Conservation (phyloP, 2,797 vertebrate species). For the Spinus pinus region DNA sequence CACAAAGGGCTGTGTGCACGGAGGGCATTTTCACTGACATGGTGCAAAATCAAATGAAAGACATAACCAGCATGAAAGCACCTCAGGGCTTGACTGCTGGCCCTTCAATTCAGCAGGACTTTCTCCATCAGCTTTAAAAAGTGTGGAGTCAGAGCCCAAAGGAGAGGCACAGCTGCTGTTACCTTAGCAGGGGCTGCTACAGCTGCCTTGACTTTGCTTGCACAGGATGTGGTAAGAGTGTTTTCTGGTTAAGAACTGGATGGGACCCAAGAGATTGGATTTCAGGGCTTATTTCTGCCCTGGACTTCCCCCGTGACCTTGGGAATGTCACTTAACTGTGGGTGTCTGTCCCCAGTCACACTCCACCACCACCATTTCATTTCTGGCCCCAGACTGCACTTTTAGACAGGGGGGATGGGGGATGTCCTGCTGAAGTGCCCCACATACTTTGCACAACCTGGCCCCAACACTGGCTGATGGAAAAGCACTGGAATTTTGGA, state of each 20-base stretch:
- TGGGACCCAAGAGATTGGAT: neutral
- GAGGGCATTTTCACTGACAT: neutral
- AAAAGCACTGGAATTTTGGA: neutral
- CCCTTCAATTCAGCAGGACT: neutral
- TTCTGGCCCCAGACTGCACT: neutral
- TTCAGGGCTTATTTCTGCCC: neutral
- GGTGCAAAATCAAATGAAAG: neutral
- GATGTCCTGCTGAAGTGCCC: neutral
- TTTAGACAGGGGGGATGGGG: neutral
- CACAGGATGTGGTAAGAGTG: neutral
- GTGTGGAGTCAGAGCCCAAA: neutral
- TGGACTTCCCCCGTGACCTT: neutral
- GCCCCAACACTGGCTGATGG: accelerated
- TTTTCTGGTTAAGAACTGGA: neutral
- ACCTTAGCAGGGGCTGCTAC: neutral
- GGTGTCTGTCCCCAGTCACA: neutral
- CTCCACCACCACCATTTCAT: neutral
- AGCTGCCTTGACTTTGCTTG: neutral
- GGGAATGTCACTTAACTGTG: neutral
- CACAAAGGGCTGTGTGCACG: neutral
- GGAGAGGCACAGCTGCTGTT: neutral
- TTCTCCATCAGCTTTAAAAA: neutral
- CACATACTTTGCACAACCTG: accelerated
- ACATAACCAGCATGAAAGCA: neutral
- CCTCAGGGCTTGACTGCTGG: neutral